Conservation (phyloP, 35 echinoderm and acorn worm genomes). For the Ophioderma brevispina region DNA sequence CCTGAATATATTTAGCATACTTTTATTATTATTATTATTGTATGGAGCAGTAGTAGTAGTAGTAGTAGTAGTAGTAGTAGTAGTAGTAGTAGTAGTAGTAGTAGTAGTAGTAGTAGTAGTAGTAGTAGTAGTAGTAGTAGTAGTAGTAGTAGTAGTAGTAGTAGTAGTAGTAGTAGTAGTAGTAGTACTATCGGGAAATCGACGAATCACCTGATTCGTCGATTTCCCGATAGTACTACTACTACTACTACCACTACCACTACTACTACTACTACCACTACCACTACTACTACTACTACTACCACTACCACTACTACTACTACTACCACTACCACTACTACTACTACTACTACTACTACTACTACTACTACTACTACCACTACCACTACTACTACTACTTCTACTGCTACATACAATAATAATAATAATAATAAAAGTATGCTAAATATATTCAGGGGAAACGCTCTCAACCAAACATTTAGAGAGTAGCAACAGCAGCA, state of each 20-base stretch:
- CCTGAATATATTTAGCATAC: too few relatives aligned
- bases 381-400: neutral
- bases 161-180: neutral
- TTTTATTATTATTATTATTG: constrained; percentile 11
- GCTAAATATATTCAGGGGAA: too few relatives aligned
- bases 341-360: constrained; percentile 1
- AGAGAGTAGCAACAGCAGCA: too few relatives aligned
- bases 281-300: constrained; percentile 34
- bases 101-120: constrained; percentile 6
- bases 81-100: constrained; percentile 8
- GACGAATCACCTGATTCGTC: neutral
- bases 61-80: constrained; percentile 6
- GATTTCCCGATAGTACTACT: neutral
- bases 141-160: neutral
- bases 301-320: constrained; percentile 15
- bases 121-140: neutral
- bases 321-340: constrained; percentile 7
- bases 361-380: constrained; percentile 1
- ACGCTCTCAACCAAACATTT: too few relatives aligned
- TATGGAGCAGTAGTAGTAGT: neutral
- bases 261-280: constrained; percentile 34
- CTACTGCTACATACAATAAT: too few relatives aligned
- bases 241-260: constrained; percentile 31
- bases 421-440: constrained; percentile 9
- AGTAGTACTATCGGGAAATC: neutral